Conservation (phyloP, 2,113 vertebrate genomes). For the Scomber colias region DNA sequence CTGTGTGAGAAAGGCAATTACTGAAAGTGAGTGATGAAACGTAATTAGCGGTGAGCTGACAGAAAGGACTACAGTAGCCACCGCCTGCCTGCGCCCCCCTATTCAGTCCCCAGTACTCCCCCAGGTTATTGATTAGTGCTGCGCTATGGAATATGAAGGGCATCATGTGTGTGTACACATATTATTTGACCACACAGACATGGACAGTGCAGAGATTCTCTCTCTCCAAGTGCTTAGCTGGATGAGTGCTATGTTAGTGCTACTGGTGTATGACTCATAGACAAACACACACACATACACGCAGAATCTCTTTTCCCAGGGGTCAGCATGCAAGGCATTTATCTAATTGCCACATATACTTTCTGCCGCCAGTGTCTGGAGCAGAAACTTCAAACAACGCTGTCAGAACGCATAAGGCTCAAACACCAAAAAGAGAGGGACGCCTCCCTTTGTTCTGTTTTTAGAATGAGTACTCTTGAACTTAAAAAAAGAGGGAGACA, state of each 20-base stretch:
- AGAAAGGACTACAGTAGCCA: conserved; percentile 52
- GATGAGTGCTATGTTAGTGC: conserved; percentile 46
- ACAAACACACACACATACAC: conserved; percentile 11
- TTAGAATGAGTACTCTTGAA: conserved; percentile 72
- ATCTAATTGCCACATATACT: conserved; percentile 79
- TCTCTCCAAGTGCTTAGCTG: conserved; percentile 38
- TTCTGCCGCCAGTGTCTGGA: conserved; percentile 70
- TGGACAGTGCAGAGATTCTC: conserved; percentile 33
- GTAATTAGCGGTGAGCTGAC: conserved; percentile 76
- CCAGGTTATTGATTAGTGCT: conserved; percentile 60
- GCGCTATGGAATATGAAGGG: conserved; percentile 45
- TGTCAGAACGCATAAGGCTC: conserved; percentile 75
- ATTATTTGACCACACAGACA: conserved; percentile 52
- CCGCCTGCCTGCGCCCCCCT: conserved; percentile 21
- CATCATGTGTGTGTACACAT: conserved; percentile 48
- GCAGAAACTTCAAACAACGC: conserved; percentile 75
- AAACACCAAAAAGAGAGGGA: conserved; percentile 71
- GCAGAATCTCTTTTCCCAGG: conserved; percentile 44
- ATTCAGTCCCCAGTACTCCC: neutral
- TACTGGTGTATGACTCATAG: conserved; percentile 59
- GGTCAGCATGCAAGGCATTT: conserved; percentile 74
- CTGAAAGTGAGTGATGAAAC: conserved; percentile 78
- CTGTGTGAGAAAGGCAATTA: conserved; percentile 76
- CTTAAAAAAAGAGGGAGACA: conserved; percentile 56
- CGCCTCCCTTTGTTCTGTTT: conserved; percentile 78